phyloP scores from a whole-genome alignment of 1,140 invertebrate species.

The Drosophila ogumai region DNA sequence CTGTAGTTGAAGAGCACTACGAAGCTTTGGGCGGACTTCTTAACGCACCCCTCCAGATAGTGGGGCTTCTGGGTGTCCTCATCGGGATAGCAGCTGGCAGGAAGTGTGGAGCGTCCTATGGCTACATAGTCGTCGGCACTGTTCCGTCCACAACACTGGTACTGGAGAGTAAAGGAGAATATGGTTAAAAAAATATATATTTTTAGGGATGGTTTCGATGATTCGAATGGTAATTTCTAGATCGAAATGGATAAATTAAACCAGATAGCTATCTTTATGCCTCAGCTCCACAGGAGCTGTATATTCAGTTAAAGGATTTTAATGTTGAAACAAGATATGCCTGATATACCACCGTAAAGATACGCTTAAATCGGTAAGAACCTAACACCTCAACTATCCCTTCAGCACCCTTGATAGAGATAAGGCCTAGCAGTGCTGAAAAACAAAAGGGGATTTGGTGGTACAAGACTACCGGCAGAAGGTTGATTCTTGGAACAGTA shows the following conservation, averaged over 20 bases:
- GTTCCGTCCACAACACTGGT: slow-evolving; percentile 66
- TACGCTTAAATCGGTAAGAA: not conserved
- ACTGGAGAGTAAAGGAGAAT: slow-evolving; percentile 27
- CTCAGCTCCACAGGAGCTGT: not conserved
- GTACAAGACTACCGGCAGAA: not conserved
- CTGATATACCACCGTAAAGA: not conserved
- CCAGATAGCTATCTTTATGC: not conserved
- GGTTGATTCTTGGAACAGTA: not conserved
- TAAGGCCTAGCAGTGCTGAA: not conserved
- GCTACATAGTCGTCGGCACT: slow-evolving; percentile 65
- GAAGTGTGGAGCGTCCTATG: slow-evolving; percentile 41
- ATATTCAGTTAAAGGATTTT: not conserved
- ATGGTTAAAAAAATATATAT: not conserved
- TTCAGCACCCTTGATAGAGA: not conserved
- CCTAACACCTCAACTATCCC: not conserved
- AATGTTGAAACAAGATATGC: not conserved
- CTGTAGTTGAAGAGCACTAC: slow-evolving; percentile 51
- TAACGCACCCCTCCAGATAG: slow-evolving; percentile 50
- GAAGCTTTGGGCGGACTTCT: slow-evolving; percentile 53
- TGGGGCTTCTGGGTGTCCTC: slow-evolving; percentile 14
- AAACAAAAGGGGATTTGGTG: not conserved
- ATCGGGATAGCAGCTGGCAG: slow-evolving; percentile 55
- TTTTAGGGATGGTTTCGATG: not conserved
- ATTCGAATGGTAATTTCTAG: not conserved
- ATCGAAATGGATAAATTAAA: not conserved